Evolutionary conservation across 2,888 invertebrate genomes (phyloP).

Genomic region (Ypsolopha scabrella): DNA sequence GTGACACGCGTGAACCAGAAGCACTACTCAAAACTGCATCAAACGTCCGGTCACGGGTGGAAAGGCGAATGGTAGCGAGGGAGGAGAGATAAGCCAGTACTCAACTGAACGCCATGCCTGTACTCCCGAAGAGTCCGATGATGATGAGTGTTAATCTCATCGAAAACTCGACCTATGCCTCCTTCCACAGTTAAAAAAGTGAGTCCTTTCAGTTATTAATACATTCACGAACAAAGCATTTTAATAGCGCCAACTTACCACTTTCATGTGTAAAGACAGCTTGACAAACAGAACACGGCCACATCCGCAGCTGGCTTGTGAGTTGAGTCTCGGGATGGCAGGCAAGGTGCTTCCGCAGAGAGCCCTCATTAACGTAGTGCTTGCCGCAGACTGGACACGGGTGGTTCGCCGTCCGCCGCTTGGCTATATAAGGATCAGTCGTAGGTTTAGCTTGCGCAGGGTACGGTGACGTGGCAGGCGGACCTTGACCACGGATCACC

Average conservation of each 20-base stretch:
- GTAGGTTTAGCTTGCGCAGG: constrained; percentile 66
- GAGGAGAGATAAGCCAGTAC: too few relatives aligned
- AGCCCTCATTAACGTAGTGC: constrained; percentile 95
- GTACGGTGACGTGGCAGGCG: constrained; percentile 74
- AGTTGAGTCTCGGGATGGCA: constrained; percentile 94
- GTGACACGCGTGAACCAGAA: too few relatives aligned
- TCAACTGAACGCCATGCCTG: too few relatives aligned
- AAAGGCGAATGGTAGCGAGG: too few relatives aligned
- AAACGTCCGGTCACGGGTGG: too few relatives aligned
- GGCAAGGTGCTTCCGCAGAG: constrained; percentile 91
- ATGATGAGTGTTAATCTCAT: too few relatives aligned
- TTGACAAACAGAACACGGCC: constrained; percentile 96
- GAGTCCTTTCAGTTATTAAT: too few relatives aligned
- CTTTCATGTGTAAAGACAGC: constrained; percentile 96
- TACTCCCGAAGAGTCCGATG: too few relatives aligned
- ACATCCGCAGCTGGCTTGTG: constrained; percentile 90
- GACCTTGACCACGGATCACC: constrained; percentile 45
- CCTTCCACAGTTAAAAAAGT: too few relatives aligned
- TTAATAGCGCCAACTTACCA: constrained; percentile 69
- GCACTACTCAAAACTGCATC: too few relatives aligned
- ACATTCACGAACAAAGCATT: too few relatives aligned
- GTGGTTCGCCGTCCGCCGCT: constrained; percentile 94
- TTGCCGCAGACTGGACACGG: constrained; percentile 96
- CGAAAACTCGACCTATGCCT: too few relatives aligned
- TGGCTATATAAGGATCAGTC: constrained; percentile 88